phyloP scores from a whole-genome alignment of 2,888 invertebrate genomes.

The Drosophila prostipennis region DNA sequence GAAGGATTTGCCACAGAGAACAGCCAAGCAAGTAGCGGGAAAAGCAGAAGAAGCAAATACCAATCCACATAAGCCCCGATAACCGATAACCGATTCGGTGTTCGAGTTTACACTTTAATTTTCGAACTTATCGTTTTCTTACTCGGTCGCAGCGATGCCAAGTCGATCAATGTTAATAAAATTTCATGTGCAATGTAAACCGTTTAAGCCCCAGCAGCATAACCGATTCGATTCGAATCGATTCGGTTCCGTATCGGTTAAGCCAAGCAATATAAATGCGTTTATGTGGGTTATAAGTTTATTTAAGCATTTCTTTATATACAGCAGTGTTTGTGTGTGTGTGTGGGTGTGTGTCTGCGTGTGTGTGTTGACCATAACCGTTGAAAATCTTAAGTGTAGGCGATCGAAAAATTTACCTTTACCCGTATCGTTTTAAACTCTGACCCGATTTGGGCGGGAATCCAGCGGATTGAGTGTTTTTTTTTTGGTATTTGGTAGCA shows the following conservation, averaged over 20 bases:
- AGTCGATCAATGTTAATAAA: slow-evolving; percentile 53
- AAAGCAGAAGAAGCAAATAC: not conserved
- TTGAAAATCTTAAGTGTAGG: not conserved
- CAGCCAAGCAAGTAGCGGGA: not conserved
- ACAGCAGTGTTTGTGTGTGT: slow-evolving; percentile 49
- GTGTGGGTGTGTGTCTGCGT: slow-evolving; percentile 10
- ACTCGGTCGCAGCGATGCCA: slow-evolving; percentile 2
- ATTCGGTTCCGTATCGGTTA: slow-evolving; percentile 1
- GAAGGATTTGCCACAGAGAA: not conserved
- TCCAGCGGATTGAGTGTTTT: slow-evolving; percentile 11
- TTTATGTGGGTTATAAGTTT: slow-evolving; percentile 37
- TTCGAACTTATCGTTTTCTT: slow-evolving; percentile 5
- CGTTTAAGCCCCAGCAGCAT: not conserved
- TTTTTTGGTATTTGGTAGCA: slow-evolving; percentile 14
- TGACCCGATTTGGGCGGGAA: not conserved
- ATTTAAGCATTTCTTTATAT: slow-evolving; percentile 65
- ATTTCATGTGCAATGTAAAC: slow-evolving; percentile 53
- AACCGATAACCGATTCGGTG: slow-evolving; percentile 9
- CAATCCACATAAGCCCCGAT: not conserved
- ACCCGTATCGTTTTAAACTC: slow-evolving; percentile 12
- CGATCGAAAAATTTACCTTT: slow-evolving; percentile 15
- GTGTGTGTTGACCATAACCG: slow-evolving; percentile 52
- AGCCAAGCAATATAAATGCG: slow-evolving; percentile 15
- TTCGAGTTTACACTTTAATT: slow-evolving; percentile 10
- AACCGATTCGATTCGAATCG: not conserved